Percentiles rank a stretch among this genome's conserved stretches.
Evolutionary conservation across 2,113 vertebrate genomes (phyloP).

Genomic region (Poicephalus gulielmi): DNA sequence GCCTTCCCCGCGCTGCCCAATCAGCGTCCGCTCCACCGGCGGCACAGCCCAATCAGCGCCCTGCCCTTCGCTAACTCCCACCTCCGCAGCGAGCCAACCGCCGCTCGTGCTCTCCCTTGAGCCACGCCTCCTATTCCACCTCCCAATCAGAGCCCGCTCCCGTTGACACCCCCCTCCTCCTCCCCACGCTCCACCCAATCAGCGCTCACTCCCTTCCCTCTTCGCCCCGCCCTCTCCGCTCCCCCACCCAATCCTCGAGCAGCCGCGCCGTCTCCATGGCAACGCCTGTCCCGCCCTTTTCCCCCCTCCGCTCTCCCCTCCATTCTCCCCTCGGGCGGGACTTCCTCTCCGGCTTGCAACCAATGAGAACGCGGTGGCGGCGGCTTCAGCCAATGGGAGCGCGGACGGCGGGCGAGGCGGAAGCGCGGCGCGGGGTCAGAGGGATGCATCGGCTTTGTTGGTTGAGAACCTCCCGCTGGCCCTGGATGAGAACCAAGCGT

Average conservation of each 20-base stretch:
- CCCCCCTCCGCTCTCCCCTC: background rate
- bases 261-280: background rate
- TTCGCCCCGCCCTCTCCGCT: background rate
- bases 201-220: fast-evolving
- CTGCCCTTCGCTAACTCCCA: background rate
- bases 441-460: too few species aligned
- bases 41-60: background rate
- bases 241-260: background rate
- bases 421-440: slow-evolving; percentile 33
- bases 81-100: background rate
- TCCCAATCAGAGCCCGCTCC: background rate
- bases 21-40: too few species aligned
- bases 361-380: background rate
- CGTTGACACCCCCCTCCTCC: fast-evolving
- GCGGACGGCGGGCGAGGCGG: background rate
- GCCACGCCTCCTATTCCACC: background rate
- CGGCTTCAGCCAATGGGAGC: background rate
- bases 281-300: background rate
- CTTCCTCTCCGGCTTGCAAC: background rate
- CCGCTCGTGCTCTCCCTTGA: background rate
- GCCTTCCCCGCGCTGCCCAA: background rate
- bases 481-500: too few species aligned
- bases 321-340: background rate
- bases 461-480: too few species aligned
- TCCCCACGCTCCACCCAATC: background rate